phyloP scores from a whole-genome alignment of 2,888 invertebrate genomes.

The Drosophila parthenogenetica region DNA sequence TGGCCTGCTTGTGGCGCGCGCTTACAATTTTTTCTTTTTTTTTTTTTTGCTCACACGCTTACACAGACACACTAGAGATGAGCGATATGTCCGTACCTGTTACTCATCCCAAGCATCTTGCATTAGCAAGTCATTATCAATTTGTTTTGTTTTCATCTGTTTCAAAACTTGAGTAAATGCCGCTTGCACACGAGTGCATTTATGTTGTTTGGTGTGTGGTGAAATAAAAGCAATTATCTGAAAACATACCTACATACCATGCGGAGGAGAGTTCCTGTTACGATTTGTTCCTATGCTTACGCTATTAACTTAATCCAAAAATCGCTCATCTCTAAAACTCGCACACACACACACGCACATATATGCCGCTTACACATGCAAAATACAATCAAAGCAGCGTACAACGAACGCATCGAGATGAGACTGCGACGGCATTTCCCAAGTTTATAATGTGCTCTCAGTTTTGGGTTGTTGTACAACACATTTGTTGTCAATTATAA shows the following conservation, averaged over 20 bases:
- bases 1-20: constrained; percentile 71
- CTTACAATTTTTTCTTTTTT: constrained; percentile 70
- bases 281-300: not conserved
- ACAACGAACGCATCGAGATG: constrained; percentile 61
- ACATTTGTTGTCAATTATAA: constrained; percentile 39
- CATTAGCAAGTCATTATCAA: not conserved
- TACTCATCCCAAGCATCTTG: constrained; percentile 42
- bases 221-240: not conserved
- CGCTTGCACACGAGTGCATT: not conserved
- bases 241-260: not conserved
- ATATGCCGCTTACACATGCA: constrained; percentile 59
- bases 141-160: constrained; percentile 5
- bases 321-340: constrained; percentile 54
- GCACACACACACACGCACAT: constrained; percentile 44
- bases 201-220: not conserved
- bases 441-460: constrained; percentile 47
- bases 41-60: constrained; percentile 43
- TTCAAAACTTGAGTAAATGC: not conserved
- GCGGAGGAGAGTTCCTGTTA: not conserved
- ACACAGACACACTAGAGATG: constrained; percentile 43
- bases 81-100: constrained; percentile 51
- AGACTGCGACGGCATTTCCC: constrained; percentile 75
- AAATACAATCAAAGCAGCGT: constrained; percentile 67
- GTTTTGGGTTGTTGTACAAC: constrained; percentile 39
- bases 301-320: constrained; percentile 20